Base-by-base conservation (phyloP, 2,797 vertebrate species). In the Sebastes melanostomus region DNA sequence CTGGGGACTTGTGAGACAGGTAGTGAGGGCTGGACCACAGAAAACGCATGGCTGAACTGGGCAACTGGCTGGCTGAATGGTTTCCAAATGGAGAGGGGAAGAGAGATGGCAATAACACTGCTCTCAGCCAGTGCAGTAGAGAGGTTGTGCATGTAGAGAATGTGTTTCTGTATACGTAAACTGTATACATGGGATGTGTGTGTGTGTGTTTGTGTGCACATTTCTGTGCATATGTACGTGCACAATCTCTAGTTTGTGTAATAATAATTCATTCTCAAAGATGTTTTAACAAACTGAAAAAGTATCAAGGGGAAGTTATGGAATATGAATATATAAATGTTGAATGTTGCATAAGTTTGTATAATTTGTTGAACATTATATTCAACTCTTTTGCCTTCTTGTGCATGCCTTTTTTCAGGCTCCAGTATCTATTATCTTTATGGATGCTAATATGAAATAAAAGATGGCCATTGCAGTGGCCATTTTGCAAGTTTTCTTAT, bases 31-130 rank as follows among this genome's bases (percentile, higher is more conserved):
- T 83, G 92, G 75, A 92, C 87, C 91, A 87, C 89, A 91, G 88
- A 86, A 81, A 92, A 94, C 82, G 92, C 92, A 93, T 94, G 92
- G 84, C 74, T 95, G 92, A 94, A 89, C 94, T 90, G 90, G 92
- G 89, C 91, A 93, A 91, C 85, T 82, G 87, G 86, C 88, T 81
- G 66, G 50, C 85, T 94, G 92, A 91, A 88, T 58, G 22, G 52
- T 54, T 84, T 94, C 93, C 93, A 95, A 92, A 86, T 81, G 70
- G 80, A 83, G 74, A 85, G 84, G 72, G 81, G 82, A 88, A 85
- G 80, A 83, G 84, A 81, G 74, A 90, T 90, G 69, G 72, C 81
- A 78, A 25, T 10, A 79, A 86, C 77, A 81, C 75, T 68, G 67
- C 30, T 42, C 30, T 82, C 72, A 73, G 61, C 81, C 80, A 76